phyloP scores from a whole-genome alignment of 1,140 invertebrate genomes.

The Drosophila kurseongensis region DNA sequence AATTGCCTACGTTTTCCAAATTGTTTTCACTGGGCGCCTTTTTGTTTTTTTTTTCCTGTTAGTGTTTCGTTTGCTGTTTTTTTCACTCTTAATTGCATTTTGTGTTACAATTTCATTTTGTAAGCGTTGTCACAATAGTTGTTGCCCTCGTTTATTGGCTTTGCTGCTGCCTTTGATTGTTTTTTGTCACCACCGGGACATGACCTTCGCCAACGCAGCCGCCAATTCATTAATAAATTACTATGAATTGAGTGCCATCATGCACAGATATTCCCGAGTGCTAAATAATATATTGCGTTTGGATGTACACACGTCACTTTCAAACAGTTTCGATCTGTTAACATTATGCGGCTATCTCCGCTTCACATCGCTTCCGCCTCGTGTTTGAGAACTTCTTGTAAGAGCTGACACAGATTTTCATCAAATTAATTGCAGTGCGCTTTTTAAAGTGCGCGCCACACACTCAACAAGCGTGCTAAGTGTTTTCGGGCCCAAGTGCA shows the following conservation, averaged over 20 bases:
- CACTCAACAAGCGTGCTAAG: slow-evolving; percentile 76
- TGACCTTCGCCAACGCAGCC: slow-evolving; percentile 54
- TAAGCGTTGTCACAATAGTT: slow-evolving; percentile 53
- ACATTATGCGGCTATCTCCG: slow-evolving; percentile 26
- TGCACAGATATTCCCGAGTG: slow-evolving; percentile 24
- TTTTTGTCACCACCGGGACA: slow-evolving; percentile 9
- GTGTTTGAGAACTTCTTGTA: slow-evolving; percentile 38
- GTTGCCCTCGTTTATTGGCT: slow-evolving; percentile 21
- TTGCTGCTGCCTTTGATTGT: slow-evolving; percentile 15
- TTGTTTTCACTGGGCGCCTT: slow-evolving; percentile 43
- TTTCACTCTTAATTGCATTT: slow-evolving; percentile 67
- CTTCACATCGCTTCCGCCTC: slow-evolving; percentile 32
- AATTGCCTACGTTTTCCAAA: slow-evolving; percentile 69
- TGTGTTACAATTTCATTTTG: slow-evolving; percentile 73
- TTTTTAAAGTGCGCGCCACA: slow-evolving; percentile 59
- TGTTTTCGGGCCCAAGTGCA: slow-evolving; percentile 65
- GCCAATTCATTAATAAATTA: slow-evolving; percentile 72
- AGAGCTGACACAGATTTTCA: slow-evolving; percentile 75
- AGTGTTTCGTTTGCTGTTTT: slow-evolving; percentile 15
- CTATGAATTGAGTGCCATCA: slow-evolving; percentile 18
- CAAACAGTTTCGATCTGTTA: slow-evolving; percentile 36
- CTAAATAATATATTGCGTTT: slow-evolving; percentile 5
- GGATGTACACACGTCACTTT: neutral
- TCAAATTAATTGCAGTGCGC: slow-evolving; percentile 76
- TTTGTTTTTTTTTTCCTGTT: slow-evolving; percentile 50